Evolutionary conservation across 2,797 vertebrate genomes (phyloP), one percentile per base, ranked within the genome.

Genomic region (Thaleichthys pacificus): DNA sequence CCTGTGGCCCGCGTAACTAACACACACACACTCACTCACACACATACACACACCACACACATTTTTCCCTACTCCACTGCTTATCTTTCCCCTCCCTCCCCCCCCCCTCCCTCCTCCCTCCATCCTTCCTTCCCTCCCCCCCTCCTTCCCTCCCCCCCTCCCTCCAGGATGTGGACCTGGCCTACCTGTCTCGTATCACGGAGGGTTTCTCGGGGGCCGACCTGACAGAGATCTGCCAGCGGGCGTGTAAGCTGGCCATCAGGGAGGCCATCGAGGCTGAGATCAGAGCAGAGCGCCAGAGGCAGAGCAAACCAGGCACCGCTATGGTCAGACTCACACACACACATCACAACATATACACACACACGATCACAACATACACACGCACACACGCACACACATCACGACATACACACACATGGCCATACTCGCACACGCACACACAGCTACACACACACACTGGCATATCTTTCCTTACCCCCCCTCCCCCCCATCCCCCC

Each of bases 151-250:
- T 11, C 38, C 38, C 11, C 11, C 9, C 2, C 28, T 4, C 51
- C 4, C 19, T 54, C 2, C 24, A 24, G 24, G 24, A 24, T 24
- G 24, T 24, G 24, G 24, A 24, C 24, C 24, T 24, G 24, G 24
- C 15, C 9, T 49, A 11, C 15, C 11, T 49, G 3, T 12, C 9
- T 17, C 9, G 11, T 51, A 3, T 93, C 71, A 93, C 93, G 2
- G 91, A 93, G 0, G 93, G 93, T 17, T 94, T 94, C 86, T 93
- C 92, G 0, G 92, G 93, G 62, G 93, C 93, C 0, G 93, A 94
- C 81, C 89, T 94, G 77, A 94, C 92, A 0, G 93, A 94, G 86
- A 93, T 94, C 81, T 94, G 93, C 73, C 93, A 94, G 80, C 86
- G 93, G 1, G 91, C 93, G 1, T 94, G 93, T 78, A 94, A 94